Conservation (phyloP, 1,140 invertebrate genomes). For the Ectropis grisescens region DNA sequence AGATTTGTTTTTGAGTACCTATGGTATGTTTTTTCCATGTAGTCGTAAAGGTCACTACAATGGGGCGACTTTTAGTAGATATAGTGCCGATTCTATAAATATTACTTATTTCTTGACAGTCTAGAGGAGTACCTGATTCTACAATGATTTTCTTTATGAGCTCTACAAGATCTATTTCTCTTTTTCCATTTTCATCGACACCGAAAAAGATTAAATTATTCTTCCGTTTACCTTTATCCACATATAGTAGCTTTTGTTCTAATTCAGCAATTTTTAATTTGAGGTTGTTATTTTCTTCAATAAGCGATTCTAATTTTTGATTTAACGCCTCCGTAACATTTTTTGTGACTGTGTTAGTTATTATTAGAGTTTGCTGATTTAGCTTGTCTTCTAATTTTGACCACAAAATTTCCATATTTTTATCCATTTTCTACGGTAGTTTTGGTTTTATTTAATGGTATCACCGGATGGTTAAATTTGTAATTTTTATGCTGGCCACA, state of each 20-base stretch:
- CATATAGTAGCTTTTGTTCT: slow-evolving; percentile 4
- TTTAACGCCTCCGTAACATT: neutral
- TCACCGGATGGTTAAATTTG: no score
- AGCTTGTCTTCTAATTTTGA: neutral
- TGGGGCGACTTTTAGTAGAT: slow-evolving; percentile 4
- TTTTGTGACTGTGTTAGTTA: neutral
- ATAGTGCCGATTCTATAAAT: neutral
- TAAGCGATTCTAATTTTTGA: slow-evolving; percentile 5
- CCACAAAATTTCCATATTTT: neutral
- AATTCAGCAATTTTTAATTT: slow-evolving; percentile 4
- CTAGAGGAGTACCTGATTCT: neutral
- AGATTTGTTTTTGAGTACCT: slow-evolving; percentile 7
- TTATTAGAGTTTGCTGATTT: neutral
- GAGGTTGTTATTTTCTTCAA: slow-evolving; percentile 8
- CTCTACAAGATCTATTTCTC: neutral
- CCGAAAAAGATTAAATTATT: slow-evolving; percentile 13
- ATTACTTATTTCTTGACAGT: slow-evolving; percentile 8
- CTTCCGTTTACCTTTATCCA: slow-evolving; percentile 5
- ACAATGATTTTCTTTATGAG: slow-evolving; percentile 1
- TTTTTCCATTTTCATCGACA: slow-evolving; percentile 5
- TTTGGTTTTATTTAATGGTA: no score
- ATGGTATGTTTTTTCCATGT: slow-evolving; percentile 4
- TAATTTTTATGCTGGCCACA: no score
- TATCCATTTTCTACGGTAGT: neutral
- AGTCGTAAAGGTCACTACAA: slow-evolving; percentile 3